Evolutionary conservation across 2,113 vertebrate species (phyloP).

Genomic region (Campylorhamphus procurvoides): DNA sequence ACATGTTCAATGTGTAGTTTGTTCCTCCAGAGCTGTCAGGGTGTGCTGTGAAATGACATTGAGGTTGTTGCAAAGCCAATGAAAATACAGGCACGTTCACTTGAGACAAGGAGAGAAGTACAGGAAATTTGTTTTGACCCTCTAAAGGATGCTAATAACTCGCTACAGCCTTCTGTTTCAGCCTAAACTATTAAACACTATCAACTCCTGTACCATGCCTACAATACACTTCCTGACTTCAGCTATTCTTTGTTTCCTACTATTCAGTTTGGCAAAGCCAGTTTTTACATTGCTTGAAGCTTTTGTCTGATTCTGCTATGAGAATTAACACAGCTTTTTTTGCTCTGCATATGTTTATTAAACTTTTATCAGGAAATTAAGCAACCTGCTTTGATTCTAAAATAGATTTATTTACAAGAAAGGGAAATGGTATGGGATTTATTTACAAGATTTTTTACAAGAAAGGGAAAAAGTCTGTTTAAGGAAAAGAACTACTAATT

Average conservation of each 20-base stretch:
- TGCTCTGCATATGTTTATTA: slow-evolving; percentile 66
- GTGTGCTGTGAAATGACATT: neutral
- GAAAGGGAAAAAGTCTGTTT: neutral
- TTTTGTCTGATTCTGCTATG: slow-evolving; percentile 52
- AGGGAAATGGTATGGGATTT: neutral
- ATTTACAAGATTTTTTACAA: slow-evolving; percentile 15
- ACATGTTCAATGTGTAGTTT: neutral
- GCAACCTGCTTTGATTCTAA: slow-evolving; percentile 51
- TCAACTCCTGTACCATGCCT: slow-evolving; percentile 43
- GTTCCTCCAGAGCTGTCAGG: slow-evolving; percentile 31
- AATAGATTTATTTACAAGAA: slow-evolving; percentile 25
- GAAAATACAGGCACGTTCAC: slow-evolving; percentile 35
- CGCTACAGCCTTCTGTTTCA: slow-evolving; percentile 22
- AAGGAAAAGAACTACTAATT: neutral
- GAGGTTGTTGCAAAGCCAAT: neutral
- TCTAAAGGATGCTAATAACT: slow-evolving; percentile 39
- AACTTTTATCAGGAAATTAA: slow-evolving; percentile 57
- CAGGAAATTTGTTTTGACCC: slow-evolving; percentile 39
- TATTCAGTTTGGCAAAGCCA: slow-evolving; percentile 54
- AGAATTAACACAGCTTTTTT: slow-evolving; percentile 41
- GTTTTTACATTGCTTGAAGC: slow-evolving; percentile 32
- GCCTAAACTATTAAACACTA: slow-evolving; percentile 40
- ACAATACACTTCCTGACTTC: slow-evolving; percentile 60
- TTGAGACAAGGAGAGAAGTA: slow-evolving; percentile 17
- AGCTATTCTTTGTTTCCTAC: slow-evolving; percentile 66